Evolutionary conservation across 2,888 invertebrate genomes (phyloP).

Genomic region (Drosophila maculinotata): DNA sequence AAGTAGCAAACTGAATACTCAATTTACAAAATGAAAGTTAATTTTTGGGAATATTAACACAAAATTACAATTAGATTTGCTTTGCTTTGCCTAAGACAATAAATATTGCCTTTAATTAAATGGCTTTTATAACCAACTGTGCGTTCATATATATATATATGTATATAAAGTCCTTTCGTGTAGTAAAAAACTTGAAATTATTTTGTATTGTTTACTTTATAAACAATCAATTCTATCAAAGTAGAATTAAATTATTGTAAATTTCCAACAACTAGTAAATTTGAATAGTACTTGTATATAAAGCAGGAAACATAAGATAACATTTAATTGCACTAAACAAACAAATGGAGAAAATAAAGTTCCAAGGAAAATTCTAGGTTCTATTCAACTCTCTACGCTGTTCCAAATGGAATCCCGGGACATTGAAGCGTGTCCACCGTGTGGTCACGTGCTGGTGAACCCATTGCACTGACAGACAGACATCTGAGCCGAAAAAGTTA

Average conservation of each 20-base stretch:
- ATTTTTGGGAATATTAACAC: not conserved
- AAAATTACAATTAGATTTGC: not conserved
- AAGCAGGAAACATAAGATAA: no score
- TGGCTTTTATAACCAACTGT: not conserved
- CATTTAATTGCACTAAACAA: not conserved
- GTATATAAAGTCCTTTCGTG: no score
- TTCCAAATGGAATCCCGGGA: slow-evolving; percentile 53
- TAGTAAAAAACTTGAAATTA: no score
- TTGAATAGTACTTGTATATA: no score
- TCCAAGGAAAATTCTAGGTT: not conserved
- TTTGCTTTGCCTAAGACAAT: not conserved
- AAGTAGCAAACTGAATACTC: not conserved
- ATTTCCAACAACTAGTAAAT: no score
- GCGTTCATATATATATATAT: not conserved
- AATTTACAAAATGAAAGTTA: not conserved
- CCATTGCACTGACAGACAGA: slow-evolving; percentile 63
- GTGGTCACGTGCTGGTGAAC: slow-evolving; percentile 68
- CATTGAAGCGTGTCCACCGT: slow-evolving; percentile 61
- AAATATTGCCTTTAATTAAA: not conserved
- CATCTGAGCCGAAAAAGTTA: slow-evolving; percentile 62
- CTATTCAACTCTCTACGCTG: not conserved
- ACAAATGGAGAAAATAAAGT: no score
- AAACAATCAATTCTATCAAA: no score
- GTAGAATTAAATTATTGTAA: no score
- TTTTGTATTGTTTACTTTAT: no score